Conservation (phyloP, 2,113 vertebrate species). For the Elgaria multicarinata region DNA sequence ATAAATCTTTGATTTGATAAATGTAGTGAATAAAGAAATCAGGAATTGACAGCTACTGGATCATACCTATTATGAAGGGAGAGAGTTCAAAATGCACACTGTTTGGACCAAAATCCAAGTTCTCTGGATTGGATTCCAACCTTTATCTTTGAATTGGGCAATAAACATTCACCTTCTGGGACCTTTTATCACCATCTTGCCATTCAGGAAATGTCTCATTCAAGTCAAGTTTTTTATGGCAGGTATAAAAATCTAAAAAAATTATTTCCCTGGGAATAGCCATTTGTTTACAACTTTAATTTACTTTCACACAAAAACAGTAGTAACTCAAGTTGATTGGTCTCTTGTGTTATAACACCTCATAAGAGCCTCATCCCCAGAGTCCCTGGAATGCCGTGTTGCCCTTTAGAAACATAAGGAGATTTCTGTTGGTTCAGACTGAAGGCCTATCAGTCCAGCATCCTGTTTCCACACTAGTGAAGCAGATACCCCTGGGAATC, state of each 20-base stretch:
- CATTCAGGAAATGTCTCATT: constrained; percentile 11
- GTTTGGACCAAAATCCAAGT: background rate
- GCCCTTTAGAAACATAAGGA: background rate
- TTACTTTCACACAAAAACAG: background rate
- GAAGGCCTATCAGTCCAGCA: background rate
- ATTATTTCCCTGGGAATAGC: background rate
- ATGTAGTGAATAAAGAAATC: background rate
- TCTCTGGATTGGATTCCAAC: background rate
- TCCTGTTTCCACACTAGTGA: background rate
- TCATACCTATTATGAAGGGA: too few species aligned
- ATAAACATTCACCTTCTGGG: background rate
- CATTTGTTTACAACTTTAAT: constrained; percentile 35
- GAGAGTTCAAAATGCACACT: background rate
- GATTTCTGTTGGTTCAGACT: too few species aligned
- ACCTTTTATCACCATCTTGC: background rate
- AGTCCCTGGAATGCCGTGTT: rapidly evolving
- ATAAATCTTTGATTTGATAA: background rate
- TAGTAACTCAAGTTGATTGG: constrained; percentile 8
- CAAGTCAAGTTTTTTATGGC: constrained; percentile 21
- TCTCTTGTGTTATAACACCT: background rate
- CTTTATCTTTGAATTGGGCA: background rate
- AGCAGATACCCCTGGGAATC: too few species aligned
- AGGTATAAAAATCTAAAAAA: background rate
- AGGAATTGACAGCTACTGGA: background rate
- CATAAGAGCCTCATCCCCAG: background rate